phyloP scores from a whole-genome alignment of 1,140 invertebrate species.

The Ostrea edulis region DNA sequence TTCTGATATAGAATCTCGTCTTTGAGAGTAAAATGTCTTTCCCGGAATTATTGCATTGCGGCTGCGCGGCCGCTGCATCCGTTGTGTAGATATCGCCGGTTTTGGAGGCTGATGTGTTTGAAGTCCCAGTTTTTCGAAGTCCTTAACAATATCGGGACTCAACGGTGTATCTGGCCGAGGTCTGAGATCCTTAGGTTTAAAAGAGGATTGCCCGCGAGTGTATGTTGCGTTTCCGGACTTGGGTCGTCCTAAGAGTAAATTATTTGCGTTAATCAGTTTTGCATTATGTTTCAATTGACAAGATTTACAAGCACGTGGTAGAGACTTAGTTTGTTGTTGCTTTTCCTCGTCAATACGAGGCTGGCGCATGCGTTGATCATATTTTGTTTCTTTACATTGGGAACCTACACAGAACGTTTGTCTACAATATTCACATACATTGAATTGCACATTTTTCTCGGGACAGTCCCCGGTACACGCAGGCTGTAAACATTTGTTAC shows the following conservation, averaged over 20 bases:
- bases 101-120: conserved; percentile 57
- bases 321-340: conserved; percentile 49
- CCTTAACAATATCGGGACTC: conserved; percentile 57
- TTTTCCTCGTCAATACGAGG: conserved; percentile 57
- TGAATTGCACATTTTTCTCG: conserved; percentile 64
- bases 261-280: conserved; percentile 73
- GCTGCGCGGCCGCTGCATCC: conserved; percentile 62
- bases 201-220: conserved; percentile 64
- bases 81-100: conserved; percentile 54
- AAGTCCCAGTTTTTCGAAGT: conserved; percentile 71
- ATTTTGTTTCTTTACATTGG: conserved; percentile 67
- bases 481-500: conserved; percentile 69
- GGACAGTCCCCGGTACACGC: conserved; percentile 75
- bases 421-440: conserved; percentile 67
- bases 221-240: conserved; percentile 69
- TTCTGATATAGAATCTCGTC: conserved; percentile 71
- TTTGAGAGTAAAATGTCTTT: conserved; percentile 72
- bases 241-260: conserved; percentile 69
- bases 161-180: conserved; percentile 55
- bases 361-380: conserved; percentile 72
- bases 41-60: conserved; percentile 67
- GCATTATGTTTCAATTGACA: conserved; percentile 69
- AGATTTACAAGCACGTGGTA: conserved; percentile 66
- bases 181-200: conserved; percentile 64
- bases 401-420: conserved; percentile 68